A percentile compares a stretch with the other conserved stretches of the same genome.
Conservation (phyloP, 2,113 vertebrate genomes). For the Nothocercus nigrocapillus region DNA sequence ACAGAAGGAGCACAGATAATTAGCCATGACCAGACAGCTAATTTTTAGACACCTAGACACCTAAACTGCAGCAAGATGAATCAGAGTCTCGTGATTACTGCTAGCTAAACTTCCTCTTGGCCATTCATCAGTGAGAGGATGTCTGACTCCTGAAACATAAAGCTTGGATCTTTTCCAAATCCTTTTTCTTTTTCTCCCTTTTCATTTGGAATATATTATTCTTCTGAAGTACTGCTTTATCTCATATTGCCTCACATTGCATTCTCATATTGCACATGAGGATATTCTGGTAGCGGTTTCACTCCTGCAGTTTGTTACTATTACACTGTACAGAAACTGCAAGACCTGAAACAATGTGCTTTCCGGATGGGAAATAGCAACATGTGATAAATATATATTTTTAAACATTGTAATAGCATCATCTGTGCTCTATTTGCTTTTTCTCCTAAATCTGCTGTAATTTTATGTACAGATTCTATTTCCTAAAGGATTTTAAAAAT, state of each 20-base stretch:
- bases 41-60: constrained; percentile 37
- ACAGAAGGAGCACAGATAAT: constrained; percentile 14
- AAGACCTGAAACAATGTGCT: neutral
- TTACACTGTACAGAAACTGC: neutral
- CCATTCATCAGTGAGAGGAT: neutral
- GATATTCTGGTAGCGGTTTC: neutral
- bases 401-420: neutral
- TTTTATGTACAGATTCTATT: constrained; percentile 33
- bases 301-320: neutral
- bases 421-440: constrained; percentile 30
- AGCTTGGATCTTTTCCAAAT: neutral
- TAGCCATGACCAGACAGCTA: constrained; percentile 44
- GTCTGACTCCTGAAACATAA: neutral
- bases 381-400: neutral
- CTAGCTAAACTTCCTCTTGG: constrained; percentile 29
- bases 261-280: neutral
- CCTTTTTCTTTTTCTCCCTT: neutral
- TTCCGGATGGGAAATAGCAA: neutral
- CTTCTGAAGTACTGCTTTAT: neutral
- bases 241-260: neutral
- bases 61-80: constrained; percentile 21
- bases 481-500: neutral
- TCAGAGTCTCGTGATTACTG: neutral
- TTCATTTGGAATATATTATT: neutral
- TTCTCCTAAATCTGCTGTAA: neutral